Conservation (phyloP, 2,797 vertebrate genomes). For the Rhinichthys osculus region DNA sequence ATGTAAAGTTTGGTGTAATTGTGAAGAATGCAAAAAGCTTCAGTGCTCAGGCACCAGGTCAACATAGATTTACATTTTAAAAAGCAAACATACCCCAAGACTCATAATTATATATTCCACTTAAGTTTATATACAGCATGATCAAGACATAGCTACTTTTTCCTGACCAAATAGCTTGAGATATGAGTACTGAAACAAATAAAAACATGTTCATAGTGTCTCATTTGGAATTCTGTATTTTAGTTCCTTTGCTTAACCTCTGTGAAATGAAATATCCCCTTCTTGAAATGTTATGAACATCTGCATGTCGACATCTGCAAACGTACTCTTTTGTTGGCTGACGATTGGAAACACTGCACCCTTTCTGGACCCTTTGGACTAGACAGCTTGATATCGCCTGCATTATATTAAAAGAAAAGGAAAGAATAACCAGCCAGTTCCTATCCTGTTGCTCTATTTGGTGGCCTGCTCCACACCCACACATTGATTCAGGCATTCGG, state of each 20-base stretch:
- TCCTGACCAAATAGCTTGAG: conserved; percentile 30
- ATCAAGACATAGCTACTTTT: conserved; percentile 31
- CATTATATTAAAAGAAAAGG: conserved; percentile 7
- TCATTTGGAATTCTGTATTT: conserved; percentile 33
- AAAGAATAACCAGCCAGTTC: background rate
- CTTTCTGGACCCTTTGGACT: conserved; percentile 11
- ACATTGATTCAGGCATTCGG: background rate
- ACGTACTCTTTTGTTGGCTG: conserved; percentile 38
- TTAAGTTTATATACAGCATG: conserved; percentile 52
- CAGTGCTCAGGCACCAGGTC: conserved; percentile 58
- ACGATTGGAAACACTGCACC: conserved; percentile 27
- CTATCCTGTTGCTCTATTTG: background rate
- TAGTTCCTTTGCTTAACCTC: conserved; percentile 33
- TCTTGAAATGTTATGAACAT: conserved; percentile 41
- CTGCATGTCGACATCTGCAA: conserved; percentile 39
- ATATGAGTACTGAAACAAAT: conserved; percentile 30
- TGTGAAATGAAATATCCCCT: conserved; percentile 26
- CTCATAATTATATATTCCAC: conserved; percentile 62
- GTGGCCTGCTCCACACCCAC: background rate
- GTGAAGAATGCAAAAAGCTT: conserved; percentile 71
- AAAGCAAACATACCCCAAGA: conserved; percentile 39
- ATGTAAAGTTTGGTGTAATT: conserved; percentile 74
- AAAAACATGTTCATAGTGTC: conserved; percentile 24
- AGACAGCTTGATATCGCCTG: conserved; percentile 29
- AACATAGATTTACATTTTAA: conserved; percentile 63